Percentiles rank a stretch among this genome's conserved stretches.
Conservation (phyloP, 53 echinoderm and acorn worm species). For the Mesocentrotus franciscanus region DNA sequence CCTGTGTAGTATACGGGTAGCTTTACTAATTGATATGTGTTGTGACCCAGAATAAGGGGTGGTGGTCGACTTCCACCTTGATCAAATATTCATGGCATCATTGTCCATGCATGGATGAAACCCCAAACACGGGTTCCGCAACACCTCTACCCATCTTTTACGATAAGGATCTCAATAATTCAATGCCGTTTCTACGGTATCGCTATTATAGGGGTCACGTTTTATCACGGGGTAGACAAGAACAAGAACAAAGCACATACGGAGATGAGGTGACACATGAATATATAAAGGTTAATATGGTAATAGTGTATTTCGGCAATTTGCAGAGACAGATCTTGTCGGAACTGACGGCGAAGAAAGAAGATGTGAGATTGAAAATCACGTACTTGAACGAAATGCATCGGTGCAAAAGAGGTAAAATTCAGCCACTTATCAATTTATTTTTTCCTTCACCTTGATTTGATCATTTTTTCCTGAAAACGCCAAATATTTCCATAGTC, state of each 20-base stretch:
- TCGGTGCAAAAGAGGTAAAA: not conserved
- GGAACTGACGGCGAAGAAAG: not conserved
- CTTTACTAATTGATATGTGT: conserved; percentile 56
- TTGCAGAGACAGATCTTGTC: not conserved
- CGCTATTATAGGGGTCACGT: conserved; percentile 21
- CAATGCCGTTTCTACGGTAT: conserved; percentile 31
- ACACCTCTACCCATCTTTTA: conserved; percentile 38
- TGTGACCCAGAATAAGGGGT: conserved; percentile 48
- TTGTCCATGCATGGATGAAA: conserved; percentile 61
- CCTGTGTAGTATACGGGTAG: not conserved
- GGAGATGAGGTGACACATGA: not conserved
- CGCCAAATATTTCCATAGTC: too few species aligned
- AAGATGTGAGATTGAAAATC: not conserved
- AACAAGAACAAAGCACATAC: not conserved
- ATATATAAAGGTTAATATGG: conserved; percentile 23
- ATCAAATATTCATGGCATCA: conserved; percentile 62
- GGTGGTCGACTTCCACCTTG: conserved; percentile 22
- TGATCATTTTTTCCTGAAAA: not conserved
- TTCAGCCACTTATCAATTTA: not conserved
- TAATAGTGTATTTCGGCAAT: not conserved
- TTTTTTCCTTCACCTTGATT: not conserved
- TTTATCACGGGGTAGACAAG: not conserved
- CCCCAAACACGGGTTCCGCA: conserved; percentile 40
- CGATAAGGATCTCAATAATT: conserved; percentile 59
- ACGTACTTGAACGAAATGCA: not conserved